Evolutionary conservation across 2,797 vertebrate species (phyloP).

Genomic region (Psittacula echo): DNA sequence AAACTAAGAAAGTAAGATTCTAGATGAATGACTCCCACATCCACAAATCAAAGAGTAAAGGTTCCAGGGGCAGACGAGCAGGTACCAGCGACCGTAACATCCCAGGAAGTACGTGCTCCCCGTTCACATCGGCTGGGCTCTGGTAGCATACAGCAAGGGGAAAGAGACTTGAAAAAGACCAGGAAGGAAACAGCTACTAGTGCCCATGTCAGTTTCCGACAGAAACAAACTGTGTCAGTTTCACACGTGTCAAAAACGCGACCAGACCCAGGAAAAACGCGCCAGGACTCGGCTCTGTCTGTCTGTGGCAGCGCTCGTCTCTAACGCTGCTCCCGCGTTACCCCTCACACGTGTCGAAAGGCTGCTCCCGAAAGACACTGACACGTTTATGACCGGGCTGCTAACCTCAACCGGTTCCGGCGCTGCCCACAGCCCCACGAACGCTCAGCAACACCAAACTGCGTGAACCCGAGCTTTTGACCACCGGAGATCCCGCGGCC

Average conservation of each 20-base stretch:
- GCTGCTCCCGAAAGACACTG: not conserved
- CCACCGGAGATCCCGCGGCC: not conserved
- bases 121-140: not conserved
- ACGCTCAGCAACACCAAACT: not conserved
- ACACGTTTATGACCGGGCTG: not conserved
- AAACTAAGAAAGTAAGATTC: not conserved
- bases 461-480: not conserved
- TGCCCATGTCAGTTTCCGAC: not conserved
- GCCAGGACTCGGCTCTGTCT: not conserved
- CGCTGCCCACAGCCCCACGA: not conserved
- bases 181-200: too few species aligned
- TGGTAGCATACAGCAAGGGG: too few species aligned
- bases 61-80: not conserved
- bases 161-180: rapidly evolving
- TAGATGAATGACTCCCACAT: rapidly evolving
- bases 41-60: rapidly evolving
- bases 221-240: not conserved
- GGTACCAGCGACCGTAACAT: not conserved
- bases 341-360: too few species aligned
- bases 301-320: not conserved
- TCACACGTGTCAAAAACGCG: not conserved
- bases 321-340: not conserved
- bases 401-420: not conserved
- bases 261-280: rapidly evolving
- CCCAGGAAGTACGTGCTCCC: rapidly evolving